phyloP scores from a whole-genome alignment of 2,797 vertebrate species.

The Melanotaenia trifasciata region DNA sequence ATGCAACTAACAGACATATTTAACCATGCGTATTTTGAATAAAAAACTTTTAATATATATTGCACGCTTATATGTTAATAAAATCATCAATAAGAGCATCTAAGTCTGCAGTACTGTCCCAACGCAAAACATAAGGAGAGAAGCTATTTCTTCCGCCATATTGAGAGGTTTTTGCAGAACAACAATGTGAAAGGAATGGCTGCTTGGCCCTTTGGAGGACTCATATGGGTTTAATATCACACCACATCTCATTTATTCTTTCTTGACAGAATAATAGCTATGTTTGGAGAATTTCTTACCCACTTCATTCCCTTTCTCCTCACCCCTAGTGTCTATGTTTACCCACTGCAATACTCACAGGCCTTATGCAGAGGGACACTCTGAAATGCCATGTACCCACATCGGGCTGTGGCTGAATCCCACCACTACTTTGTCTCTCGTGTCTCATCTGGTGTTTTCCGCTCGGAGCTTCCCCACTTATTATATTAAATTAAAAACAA shows the following conservation, averaged over 20 bases:
- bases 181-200: slow-evolving; percentile 71
- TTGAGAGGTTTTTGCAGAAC: slow-evolving; percentile 56
- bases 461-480: slow-evolving; percentile 36
- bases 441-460: slow-evolving; percentile 52
- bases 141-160: slow-evolving; percentile 41
- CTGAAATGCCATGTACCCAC: slow-evolving; percentile 56
- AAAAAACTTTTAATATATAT: slow-evolving; percentile 22
- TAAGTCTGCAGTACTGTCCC: slow-evolving; percentile 39
- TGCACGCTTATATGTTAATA: not conserved
- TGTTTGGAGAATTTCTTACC: slow-evolving; percentile 76
- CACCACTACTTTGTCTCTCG: slow-evolving; percentile 45
- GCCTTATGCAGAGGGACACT: slow-evolving; percentile 56
- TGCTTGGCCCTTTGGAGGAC: slow-evolving; percentile 72
- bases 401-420: slow-evolving; percentile 71
- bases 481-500: slow-evolving; percentile 27
- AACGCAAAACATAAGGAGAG: slow-evolving; percentile 33
- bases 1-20: slow-evolving; percentile 45
- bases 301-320: slow-evolving; percentile 67
- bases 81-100: not conserved
- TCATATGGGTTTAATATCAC: slow-evolving; percentile 86
- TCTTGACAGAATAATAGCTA: slow-evolving; percentile 79
- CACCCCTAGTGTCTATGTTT: slow-evolving; percentile 67
- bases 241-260: slow-evolving; percentile 78
- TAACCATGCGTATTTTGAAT: slow-evolving; percentile 40
- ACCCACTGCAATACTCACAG: slow-evolving; percentile 52